Evolutionary conservation across 1,140 invertebrate genomes (phyloP).

Genomic region (Bombus superbus): DNA sequence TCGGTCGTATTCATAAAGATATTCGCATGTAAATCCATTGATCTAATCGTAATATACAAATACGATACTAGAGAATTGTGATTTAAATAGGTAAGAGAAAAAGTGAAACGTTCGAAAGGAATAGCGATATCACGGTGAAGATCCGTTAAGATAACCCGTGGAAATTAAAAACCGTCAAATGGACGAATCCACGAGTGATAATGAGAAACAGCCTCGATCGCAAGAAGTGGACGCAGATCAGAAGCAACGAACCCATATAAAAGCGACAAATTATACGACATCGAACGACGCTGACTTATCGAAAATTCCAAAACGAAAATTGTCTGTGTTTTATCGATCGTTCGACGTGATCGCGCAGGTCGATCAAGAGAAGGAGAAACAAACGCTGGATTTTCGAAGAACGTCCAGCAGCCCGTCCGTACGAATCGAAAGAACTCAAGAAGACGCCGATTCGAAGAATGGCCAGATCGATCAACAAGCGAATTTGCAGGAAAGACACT

Average conservation of each 20-base stretch:
- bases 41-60: too few relatives aligned
- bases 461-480: background rate
- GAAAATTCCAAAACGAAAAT: slow-evolving; percentile 61
- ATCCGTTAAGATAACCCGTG: too few relatives aligned
- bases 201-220: background rate
- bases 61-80: too few relatives aligned
- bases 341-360: slow-evolving; percentile 65
- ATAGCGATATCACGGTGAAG: too few relatives aligned
- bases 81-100: too few relatives aligned
- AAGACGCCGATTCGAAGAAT: background rate
- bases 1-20: too few relatives aligned
- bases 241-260: background rate
- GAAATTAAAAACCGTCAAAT: background rate
- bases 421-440: background rate
- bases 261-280: background rate
- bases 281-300: background rate
- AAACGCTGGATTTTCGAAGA: slow-evolving; percentile 20
- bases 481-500: background rate
- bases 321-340: slow-evolving; percentile 69
- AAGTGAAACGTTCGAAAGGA: too few relatives aligned
- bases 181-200: background rate
- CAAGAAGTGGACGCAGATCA: background rate
- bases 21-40: too few relatives aligned
- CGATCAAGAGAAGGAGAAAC: slow-evolving; percentile 14
- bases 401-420: slow-evolving; percentile 28